phyloP scores from a whole-genome alignment of 1,140 invertebrate species.

The Solenopsis fugax region DNA sequence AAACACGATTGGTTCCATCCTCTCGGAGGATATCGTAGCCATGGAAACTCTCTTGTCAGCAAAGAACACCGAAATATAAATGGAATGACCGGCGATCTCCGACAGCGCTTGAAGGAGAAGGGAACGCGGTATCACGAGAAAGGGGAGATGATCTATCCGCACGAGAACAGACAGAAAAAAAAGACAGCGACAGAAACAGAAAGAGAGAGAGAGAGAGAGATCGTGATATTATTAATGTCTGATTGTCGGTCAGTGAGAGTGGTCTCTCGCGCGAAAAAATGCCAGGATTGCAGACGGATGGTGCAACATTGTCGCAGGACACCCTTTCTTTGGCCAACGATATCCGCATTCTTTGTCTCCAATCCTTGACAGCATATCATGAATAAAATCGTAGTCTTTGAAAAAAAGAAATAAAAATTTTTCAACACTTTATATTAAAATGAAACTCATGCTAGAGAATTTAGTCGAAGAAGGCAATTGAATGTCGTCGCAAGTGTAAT shows the following conservation, averaged over 20 bases:
- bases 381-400: background rate
- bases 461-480: background rate
- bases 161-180: slow-evolving; percentile 18
- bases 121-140: slow-evolving; percentile 13
- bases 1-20: slow-evolving; percentile 80
- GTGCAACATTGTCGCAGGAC: background rate
- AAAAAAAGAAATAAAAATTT: background rate
- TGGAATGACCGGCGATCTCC: slow-evolving; percentile 59
- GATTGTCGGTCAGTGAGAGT: slow-evolving; percentile 23
- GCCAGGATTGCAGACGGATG: background rate
- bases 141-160: slow-evolving; percentile 30
- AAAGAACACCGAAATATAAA: slow-evolving; percentile 73
- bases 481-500: background rate
- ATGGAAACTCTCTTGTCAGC: slow-evolving; percentile 77
- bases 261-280: background rate
- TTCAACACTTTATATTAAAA: background rate
- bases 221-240: slow-evolving; percentile 47
- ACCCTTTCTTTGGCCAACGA: slow-evolving; percentile 2
- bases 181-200: background rate
- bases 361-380: background rate
- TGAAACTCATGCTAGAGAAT: background rate
- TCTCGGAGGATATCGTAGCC: slow-evolving; percentile 80
- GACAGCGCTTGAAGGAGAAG: slow-evolving; percentile 10
- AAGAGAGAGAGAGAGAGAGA: background rate
- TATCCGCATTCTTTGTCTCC: background rate